Evolutionary conservation across 2,797 vertebrate species (phyloP).

Genomic region (Xerus rutilus): DNA sequence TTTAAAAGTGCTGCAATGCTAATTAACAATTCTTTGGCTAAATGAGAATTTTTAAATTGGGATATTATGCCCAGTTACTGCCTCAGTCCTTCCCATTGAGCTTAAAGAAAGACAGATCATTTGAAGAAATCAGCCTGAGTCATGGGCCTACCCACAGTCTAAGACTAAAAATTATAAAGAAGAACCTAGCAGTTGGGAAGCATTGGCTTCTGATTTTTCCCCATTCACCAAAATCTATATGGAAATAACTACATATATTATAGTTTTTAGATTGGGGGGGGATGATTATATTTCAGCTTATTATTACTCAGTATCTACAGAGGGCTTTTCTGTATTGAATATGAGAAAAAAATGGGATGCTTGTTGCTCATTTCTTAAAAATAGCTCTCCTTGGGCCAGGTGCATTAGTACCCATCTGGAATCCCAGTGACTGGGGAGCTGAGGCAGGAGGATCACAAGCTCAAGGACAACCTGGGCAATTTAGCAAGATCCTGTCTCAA

Average conservation of each 20-base stretch:
- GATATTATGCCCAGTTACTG: not conserved
- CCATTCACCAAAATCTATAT: not conserved
- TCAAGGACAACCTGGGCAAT: too few species aligned
- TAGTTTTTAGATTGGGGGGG: constrained; percentile 17
- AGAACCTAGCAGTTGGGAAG: constrained; percentile 35
- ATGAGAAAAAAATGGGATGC: not conserved
- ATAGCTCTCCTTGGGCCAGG: not conserved
- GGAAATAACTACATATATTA: not conserved
- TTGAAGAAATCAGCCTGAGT: constrained; percentile 1
- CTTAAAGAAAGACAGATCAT: constrained; percentile 45
- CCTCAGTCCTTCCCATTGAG: not conserved
- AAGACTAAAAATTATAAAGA: constrained; percentile 54
- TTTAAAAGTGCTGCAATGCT: constrained; percentile 21
- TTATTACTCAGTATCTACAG: not conserved
- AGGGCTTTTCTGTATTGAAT: not conserved
- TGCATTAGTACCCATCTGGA: too few species aligned
- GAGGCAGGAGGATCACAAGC: too few species aligned
- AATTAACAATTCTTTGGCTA: constrained; percentile 38
- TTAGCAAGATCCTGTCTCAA: too few species aligned
- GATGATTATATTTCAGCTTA: not conserved
- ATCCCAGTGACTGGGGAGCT: too few species aligned
- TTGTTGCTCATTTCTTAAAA: not conserved
- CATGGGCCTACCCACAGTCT: not conserved
- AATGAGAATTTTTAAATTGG: constrained; percentile 17
- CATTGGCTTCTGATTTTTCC: constrained; percentile 2